phyloP scores from a whole-genome alignment of 2,797 vertebrate genomes.

The Characodon lateralis region DNA sequence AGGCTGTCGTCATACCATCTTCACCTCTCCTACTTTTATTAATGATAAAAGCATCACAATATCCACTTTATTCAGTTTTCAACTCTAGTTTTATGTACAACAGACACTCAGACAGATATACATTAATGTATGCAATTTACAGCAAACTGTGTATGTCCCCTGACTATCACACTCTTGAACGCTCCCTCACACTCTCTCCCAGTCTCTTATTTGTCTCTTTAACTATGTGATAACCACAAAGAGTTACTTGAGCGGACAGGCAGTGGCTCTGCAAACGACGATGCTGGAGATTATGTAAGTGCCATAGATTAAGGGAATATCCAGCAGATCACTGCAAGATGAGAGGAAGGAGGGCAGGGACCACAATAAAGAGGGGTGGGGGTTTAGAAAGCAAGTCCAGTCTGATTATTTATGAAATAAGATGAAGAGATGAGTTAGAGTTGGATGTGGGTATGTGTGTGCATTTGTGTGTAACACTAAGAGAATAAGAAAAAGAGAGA shows the following conservation, averaged over 20 bases:
- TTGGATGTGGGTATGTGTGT: conserved; percentile 24
- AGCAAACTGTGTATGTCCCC: conserved; percentile 20
- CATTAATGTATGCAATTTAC: conserved; percentile 38
- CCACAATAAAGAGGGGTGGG: conserved; percentile 45
- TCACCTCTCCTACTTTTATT: conserved; percentile 2
- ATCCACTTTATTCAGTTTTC: conserved; percentile 33
- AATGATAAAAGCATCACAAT: conserved; percentile 9
- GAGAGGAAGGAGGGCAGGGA: conserved; percentile 61
- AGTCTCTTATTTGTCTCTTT: conserved; percentile 46
- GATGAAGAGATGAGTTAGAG: conserved; percentile 48
- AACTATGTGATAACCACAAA: conserved; percentile 73
- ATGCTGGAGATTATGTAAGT: conserved; percentile 78
- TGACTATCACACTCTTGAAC: conserved; percentile 18
- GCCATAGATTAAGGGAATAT: conserved; percentile 79
- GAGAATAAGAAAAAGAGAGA: conserved; percentile 49
- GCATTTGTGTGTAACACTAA: conserved; percentile 33
- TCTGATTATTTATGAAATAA: conserved; percentile 34
- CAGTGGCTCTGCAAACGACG: conserved; percentile 65
- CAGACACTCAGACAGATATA: conserved; percentile 29
- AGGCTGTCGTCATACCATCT: conserved; percentile 12
- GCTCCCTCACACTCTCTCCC: conserved; percentile 23
- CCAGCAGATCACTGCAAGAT: conserved; percentile 71
- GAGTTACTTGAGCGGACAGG: conserved; percentile 76
- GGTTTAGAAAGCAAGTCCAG: conserved; percentile 46
- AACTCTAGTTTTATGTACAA: conserved; percentile 21